A percentile compares a stretch with the other conserved stretches of the same genome.
Conservation (phyloP, 2,797 vertebrate genomes). For the Gymnothorax javanicus region DNA sequence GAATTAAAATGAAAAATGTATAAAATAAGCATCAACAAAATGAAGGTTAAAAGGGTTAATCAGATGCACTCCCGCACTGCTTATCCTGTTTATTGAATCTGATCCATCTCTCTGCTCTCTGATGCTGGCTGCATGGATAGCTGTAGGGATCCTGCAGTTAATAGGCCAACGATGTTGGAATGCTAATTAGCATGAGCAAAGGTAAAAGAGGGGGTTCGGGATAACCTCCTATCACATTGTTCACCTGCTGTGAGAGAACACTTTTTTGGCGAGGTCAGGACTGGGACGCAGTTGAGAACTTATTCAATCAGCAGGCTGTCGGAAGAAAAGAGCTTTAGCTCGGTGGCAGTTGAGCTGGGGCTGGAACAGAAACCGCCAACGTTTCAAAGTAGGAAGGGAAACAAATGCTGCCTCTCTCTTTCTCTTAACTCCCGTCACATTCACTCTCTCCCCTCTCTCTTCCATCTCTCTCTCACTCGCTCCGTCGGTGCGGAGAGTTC, state of each 20-base stretch:
- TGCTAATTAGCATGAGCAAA: neutral
- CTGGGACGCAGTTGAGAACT: slow-evolving; percentile 34
- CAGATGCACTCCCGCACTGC: neutral
- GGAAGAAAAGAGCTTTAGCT: slow-evolving; percentile 1
- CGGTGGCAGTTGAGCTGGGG: slow-evolving; percentile 35
- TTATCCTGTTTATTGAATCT: neutral
- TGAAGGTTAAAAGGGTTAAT: slow-evolving; percentile 12
- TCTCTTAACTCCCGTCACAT: neutral
- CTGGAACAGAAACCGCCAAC: slow-evolving; percentile 22
- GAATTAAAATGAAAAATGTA: slow-evolving; percentile 35
- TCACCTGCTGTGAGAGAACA: neutral
- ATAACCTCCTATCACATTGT: neutral
- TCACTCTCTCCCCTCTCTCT: slow-evolving; percentile 14
- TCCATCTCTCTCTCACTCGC: slow-evolving; percentile 1
- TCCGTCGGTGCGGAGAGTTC: slow-evolving; percentile 29
- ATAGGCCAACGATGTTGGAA: neutral
- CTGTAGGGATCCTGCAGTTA: neutral
- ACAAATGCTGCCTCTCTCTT: slow-evolving; percentile 17
- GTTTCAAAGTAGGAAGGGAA: slow-evolving; percentile 31
- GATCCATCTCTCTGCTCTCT: neutral
- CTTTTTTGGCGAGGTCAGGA: neutral
- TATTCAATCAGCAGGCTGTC: slow-evolving; percentile 8
- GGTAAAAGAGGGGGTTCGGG: neutral
- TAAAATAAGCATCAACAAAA: slow-evolving; percentile 3
- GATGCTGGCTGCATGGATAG: neutral